Percentiles rank a stretch among this genome's conserved stretches.
Conservation (phyloP, 2,888 invertebrate species). For the Paralinhomoeus sp. region DNA sequence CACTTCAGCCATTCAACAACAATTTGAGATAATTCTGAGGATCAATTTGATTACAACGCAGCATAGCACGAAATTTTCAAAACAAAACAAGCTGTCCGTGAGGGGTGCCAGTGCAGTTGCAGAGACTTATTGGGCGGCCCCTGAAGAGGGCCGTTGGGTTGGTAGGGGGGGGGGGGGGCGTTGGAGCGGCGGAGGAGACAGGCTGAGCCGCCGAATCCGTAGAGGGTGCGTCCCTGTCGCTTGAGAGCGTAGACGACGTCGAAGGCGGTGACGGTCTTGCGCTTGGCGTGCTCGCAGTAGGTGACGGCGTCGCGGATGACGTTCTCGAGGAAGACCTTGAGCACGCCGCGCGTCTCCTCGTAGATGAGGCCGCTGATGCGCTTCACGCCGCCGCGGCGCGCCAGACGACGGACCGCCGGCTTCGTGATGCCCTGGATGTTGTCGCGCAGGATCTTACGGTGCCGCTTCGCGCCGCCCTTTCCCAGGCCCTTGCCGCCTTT, state of each 20-base stretch:
- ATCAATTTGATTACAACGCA: too few relatives aligned
- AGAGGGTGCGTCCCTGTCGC: slow-evolving; percentile 53
- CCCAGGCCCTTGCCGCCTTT: slow-evolving; percentile 54
- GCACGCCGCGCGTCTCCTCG: slow-evolving; percentile 53
- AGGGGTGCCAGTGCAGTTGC: too few relatives aligned
- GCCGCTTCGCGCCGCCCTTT: slow-evolving; percentile 57
- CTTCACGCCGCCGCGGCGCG: slow-evolving; percentile 31
- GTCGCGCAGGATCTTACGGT: slow-evolving; percentile 44
- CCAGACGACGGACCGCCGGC: slow-evolving; percentile 32
- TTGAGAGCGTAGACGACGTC: slow-evolving; percentile 64
- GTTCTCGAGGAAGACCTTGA: slow-evolving; percentile 58
- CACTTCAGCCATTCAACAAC: too few relatives aligned
- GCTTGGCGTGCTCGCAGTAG: slow-evolving; percentile 61
- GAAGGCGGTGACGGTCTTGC: slow-evolving; percentile 65
- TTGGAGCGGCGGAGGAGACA: too few relatives aligned
- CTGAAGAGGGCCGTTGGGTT: too few relatives aligned
- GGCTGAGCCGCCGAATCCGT: slow-evolving; percentile 39
- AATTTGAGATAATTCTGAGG: too few relatives aligned
- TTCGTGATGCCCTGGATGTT: slow-evolving; percentile 35
- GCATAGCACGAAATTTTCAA: too few relatives aligned
- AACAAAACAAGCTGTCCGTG: too few relatives aligned
- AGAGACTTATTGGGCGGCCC: too few relatives aligned
- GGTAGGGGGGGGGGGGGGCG: too few relatives aligned
- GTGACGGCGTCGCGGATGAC: slow-evolving; percentile 63
- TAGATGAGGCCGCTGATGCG: slow-evolving; percentile 46